Conservation (phyloP, 2,797 vertebrate genomes). For the Simalia tracyae region DNA sequence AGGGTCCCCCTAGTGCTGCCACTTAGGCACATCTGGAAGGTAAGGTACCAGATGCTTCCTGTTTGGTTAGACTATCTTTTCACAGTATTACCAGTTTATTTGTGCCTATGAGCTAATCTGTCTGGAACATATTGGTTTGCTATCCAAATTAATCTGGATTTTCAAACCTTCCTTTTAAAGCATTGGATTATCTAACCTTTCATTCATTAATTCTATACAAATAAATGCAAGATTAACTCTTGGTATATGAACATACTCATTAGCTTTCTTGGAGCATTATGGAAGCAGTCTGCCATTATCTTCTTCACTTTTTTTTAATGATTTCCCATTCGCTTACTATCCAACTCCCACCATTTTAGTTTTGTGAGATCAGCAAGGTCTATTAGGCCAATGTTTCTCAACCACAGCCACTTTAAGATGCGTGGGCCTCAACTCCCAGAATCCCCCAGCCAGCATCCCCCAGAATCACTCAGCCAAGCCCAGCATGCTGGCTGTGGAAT, state of each 20-base stretch:
- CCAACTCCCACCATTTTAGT: not conserved
- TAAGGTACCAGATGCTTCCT: too few species aligned
- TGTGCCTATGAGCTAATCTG: too few species aligned
- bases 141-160: not conserved
- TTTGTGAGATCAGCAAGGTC: not conserved
- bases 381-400: not conserved
- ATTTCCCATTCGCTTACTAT: not conserved
- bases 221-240: not conserved
- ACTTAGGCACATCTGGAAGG: too few species aligned
- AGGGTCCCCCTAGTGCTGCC: too few species aligned
- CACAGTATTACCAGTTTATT: too few species aligned
- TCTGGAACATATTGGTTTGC: too few species aligned
- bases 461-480: not conserved
- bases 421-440: not conserved
- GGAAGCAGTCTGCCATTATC: not conserved
- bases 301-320: not conserved
- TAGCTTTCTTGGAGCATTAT: not conserved
- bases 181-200: not conserved
- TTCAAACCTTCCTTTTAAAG: not conserved
- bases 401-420: not conserved
- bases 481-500: not conserved
- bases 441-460: not conserved
- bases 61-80: too few species aligned
- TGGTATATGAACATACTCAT: not conserved
- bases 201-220: not conserved